Percentiles rank a stretch among this genome's conserved stretches.
Conservation (phyloP, 2,113 vertebrate species). For the Gallinago undulata region DNA sequence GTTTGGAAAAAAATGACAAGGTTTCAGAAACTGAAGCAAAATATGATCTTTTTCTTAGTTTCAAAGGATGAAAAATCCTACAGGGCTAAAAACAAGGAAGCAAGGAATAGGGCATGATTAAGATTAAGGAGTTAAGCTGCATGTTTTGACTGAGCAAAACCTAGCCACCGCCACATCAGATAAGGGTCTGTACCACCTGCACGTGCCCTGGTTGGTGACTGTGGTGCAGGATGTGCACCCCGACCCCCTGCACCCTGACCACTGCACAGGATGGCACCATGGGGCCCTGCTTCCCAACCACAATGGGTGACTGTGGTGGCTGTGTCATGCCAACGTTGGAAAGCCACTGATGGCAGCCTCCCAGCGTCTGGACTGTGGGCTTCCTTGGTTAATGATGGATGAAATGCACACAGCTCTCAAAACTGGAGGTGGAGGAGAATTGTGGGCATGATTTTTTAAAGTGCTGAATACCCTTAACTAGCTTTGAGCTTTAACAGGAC, state of each 20-base stretch:
- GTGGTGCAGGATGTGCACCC: accelerated
- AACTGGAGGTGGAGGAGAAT: background rate
- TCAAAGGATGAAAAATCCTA: conserved; percentile 6
- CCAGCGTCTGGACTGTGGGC: accelerated
- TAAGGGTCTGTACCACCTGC: background rate
- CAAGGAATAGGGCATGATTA: background rate
- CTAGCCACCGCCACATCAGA: too few relatives aligned
- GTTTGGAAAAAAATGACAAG: conserved; percentile 59
- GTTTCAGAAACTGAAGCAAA: conserved; percentile 65
- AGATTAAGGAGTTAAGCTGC: background rate
- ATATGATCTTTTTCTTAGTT: conserved; percentile 48
- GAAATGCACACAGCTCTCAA: background rate
- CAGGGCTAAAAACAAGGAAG: background rate
- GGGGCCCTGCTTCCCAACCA: background rate
- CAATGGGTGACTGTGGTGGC: accelerated
- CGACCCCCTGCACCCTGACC: background rate
- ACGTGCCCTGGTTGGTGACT: background rate
- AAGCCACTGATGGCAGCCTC: background rate
- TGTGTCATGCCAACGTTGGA: accelerated
- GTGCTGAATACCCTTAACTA: background rate
- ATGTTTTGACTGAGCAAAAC: background rate
- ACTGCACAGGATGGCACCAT: accelerated
- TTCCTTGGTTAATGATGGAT: background rate
- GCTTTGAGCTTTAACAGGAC: background rate
- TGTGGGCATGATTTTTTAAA: background rate